Evolutionary conservation across 2,888 invertebrate species (phyloP).

Genomic region (Panzeria rudis): DNA sequence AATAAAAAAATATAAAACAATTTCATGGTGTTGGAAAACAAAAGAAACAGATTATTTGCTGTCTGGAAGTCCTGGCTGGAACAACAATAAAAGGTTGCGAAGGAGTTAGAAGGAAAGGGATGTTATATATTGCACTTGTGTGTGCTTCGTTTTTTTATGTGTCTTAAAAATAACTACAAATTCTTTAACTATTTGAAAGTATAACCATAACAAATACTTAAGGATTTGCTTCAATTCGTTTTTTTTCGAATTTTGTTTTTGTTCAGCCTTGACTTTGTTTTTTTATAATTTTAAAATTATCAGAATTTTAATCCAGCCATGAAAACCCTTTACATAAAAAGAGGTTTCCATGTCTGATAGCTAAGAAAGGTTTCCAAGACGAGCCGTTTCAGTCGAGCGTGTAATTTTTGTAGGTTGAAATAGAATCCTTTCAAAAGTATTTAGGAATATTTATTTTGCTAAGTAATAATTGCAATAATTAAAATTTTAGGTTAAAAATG

Average conservation of each 20-base stretch:
- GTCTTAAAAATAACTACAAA: neutral
- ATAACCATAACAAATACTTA: constrained; percentile 63
- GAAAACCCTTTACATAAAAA: constrained; percentile 49
- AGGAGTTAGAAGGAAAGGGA: constrained; percentile 57
- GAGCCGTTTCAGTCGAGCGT: constrained; percentile 12
- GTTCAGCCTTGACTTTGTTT: constrained; percentile 53
- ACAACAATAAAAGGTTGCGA: constrained; percentile 43
- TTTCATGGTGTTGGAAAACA: constrained; percentile 51
- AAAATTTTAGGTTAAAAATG: neutral
- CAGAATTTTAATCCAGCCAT: constrained; percentile 16
- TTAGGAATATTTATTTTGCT: constrained; percentile 21
- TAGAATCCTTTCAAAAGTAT: neutral
- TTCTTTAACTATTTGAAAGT: constrained; percentile 32
- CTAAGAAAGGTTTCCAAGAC: constrained; percentile 3
- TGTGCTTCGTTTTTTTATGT: constrained; percentile 3
- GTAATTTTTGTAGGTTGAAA: neutral
- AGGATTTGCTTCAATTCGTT: constrained; percentile 15
- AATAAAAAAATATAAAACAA: constrained; percentile 29
- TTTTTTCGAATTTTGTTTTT: neutral
- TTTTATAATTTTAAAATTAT: neutral
- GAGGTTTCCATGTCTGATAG: neutral
- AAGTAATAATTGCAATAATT: constrained; percentile 62
- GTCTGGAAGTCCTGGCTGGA: neutral
- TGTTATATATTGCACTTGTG: constrained; percentile 41
- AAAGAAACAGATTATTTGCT: constrained; percentile 50